phyloP scores from a whole-genome alignment of 2,113 vertebrate genomes.

The Lasiurus cinereus region DNA sequence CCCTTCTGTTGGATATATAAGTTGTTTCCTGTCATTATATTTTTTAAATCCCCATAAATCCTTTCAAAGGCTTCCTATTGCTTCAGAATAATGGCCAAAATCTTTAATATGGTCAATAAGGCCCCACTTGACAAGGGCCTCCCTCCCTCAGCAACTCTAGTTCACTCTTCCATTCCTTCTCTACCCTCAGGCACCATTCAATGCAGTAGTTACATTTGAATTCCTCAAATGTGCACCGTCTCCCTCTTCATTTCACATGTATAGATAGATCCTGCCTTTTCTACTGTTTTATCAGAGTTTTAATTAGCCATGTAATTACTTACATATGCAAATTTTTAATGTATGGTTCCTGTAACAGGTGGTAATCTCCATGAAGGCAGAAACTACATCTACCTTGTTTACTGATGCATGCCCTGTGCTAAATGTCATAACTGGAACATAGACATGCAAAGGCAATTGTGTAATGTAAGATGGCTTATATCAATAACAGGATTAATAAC shows the following conservation, averaged over 20 bases:
- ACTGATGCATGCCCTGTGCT: not conserved
- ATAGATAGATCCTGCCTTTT: not conserved
- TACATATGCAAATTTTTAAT: not conserved
- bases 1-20: not conserved
- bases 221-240: not conserved
- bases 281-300: not conserved
- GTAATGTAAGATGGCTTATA: not conserved
- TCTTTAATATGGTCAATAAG: not conserved
- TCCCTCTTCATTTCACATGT: not conserved
- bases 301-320: not conserved
- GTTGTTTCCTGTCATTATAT: constrained; percentile 2
- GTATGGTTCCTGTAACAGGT: not conserved
- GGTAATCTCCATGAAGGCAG: not conserved
- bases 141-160: not conserved
- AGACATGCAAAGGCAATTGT: not conserved
- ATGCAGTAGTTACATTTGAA: not conserved
- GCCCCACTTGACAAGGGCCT: not conserved
- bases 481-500: not conserved
- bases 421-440: not conserved
- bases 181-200: not conserved
- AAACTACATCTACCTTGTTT: not conserved
- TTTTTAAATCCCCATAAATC: constrained; percentile 32
- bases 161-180: not conserved
- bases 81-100: constrained; percentile 14
- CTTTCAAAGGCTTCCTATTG: not conserved